Percentiles rank a stretch among this genome's conserved stretches.
Evolutionary conservation across 2,113 vertebrate genomes (phyloP).

Genomic region (Entosphenus tridentatus): DNA sequence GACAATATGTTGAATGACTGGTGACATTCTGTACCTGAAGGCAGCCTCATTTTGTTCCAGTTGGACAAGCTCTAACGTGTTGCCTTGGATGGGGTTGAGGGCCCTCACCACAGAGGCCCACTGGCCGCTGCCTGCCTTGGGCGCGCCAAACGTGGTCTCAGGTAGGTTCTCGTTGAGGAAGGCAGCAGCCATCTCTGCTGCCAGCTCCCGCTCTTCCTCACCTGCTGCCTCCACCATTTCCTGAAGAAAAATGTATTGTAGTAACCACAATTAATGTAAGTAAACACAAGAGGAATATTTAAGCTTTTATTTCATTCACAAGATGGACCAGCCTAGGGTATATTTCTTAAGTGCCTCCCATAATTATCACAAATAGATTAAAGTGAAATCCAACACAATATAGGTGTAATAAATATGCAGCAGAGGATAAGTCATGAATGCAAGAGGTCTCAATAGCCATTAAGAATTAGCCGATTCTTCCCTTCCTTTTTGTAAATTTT

Average conservation of each 20-base stretch:
- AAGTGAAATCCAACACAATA: neutral
- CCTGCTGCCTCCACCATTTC: conserved; percentile 98
- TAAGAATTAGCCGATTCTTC: too few species aligned
- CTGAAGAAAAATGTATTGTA: conserved; percentile 18
- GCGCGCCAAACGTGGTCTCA: conserved; percentile 78
- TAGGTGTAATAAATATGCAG: neutral
- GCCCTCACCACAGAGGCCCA: conserved; percentile 89
- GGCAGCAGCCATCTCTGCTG: conserved; percentile 91
- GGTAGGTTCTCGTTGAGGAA: conserved; percentile 93
- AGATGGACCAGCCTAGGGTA: too few species aligned
- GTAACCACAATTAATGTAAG: neutral
- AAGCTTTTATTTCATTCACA: neutral
- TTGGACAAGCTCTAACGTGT: conserved; percentile 68
- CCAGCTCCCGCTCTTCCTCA: conserved; percentile 78
- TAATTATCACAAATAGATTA: too few species aligned
- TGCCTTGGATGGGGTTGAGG: conserved; percentile 83
- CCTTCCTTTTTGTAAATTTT: too few species aligned
- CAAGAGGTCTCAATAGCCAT: too few species aligned
- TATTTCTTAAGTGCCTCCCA: too few species aligned
- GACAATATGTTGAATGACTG: too few species aligned
- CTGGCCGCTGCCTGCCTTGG: conserved; percentile 81
- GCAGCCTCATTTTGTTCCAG: conserved; percentile 93
- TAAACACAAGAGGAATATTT: neutral
- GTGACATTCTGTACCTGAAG: conserved; percentile 40
- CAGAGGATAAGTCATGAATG: too few species aligned